phyloP scores from a whole-genome alignment of 2,888 invertebrate species.

The Platycnemis pennipes region DNA sequence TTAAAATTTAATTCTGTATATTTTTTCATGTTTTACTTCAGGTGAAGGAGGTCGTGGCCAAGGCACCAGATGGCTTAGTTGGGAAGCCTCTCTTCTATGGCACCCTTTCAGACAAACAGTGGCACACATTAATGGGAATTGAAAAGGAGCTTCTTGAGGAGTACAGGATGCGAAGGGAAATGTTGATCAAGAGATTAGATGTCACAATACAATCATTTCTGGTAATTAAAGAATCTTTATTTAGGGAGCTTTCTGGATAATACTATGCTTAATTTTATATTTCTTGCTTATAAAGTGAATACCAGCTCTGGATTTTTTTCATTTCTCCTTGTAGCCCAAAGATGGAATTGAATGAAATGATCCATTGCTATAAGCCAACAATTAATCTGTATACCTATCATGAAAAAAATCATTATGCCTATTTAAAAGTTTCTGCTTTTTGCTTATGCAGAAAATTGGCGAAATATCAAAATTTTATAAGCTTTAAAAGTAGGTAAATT shows the following conservation, averaged over 20 bases:
- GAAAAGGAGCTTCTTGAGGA: constrained; percentile 90
- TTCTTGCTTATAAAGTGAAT: background rate
- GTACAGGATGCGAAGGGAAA: constrained; percentile 90
- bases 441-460: too few species aligned
- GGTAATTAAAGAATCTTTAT: constrained; percentile 79
- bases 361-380: too few species aligned
- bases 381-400: too few species aligned
- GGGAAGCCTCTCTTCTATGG: constrained; percentile 89
- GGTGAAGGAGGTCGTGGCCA: constrained; percentile 76
- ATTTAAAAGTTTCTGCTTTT: too few species aligned
- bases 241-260: background rate
- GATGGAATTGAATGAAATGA: too few species aligned
- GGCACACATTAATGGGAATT: constrained; percentile 86
- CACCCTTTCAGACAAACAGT: constrained; percentile 89
- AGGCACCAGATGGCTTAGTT: constrained; percentile 81
- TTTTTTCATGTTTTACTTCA: constrained; percentile 72
- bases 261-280: constrained; percentile 14
- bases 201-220: constrained; percentile 98
- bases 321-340: too few species aligned
- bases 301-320: too few species aligned
- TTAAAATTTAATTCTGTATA: background rate
- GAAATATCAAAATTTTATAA: too few species aligned
- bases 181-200: constrained; percentile 94
- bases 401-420: too few species aligned
- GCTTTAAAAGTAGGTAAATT: too few species aligned